Base-by-base conservation (phyloP, 2,888 invertebrate genomes). In the Cantharis lateralis region DNA sequence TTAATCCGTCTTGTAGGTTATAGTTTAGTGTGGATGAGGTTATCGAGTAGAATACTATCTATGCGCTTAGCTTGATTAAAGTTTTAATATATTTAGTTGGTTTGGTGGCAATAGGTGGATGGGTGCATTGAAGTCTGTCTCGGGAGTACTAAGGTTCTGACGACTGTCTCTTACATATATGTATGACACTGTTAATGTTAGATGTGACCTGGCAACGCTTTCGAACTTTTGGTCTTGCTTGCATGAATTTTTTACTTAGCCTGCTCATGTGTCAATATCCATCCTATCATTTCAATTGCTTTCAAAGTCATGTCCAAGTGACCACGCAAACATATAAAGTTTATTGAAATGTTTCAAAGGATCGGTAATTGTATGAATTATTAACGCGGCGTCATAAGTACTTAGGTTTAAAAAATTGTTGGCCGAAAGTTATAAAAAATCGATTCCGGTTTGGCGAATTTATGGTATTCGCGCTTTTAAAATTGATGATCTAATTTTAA, bases 41-140 rank as follows among this genome's bases (percentile, higher is more conserved):
- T 66, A 66, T 66, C 64, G 20, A 20, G 64, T 66, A n/a, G 64
- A 24, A 24, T 66, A 66, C 24, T 24, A 66, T 24, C 64, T 70
- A 78, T 78, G 74, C 80, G 80, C 79, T 81, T 80, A 79, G 79
- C 80, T 80, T 80, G 81, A 81, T 81, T 81, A 80, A 81, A 81
- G 79, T 81, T 81, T 80, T 78, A 81, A 80, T 78, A 80, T 81
- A 81, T 81, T 80, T 81, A 80, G 79, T 76, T 78, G 76, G 78
- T 75, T 71, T 73, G 77, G 72, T 76, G 71, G 76, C 71, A 66
- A 72, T 77, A 76, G 74, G 74, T 76, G 28, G 63, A 72, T 68
- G 75, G 72, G 77, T 77, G 75, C 77, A 74, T 62, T 69, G 76
- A 79, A 66, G 74, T 71, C 70, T 68, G 79, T 79, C 79, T 78